Conservation (phyloP, 1,140 invertebrate genomes). For the Galleria mellonella region DNA sequence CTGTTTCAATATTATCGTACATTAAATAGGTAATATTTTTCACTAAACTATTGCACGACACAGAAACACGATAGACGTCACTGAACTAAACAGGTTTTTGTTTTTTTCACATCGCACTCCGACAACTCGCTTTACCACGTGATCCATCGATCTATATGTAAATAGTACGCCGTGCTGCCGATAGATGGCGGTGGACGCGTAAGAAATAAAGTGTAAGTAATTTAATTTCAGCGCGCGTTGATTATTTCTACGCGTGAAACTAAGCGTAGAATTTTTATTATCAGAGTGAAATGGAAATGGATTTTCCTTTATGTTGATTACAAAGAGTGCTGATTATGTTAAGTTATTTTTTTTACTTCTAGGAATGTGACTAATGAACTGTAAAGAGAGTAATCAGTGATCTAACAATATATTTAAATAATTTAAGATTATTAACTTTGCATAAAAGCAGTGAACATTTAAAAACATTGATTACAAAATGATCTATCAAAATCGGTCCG, state of each 20-base stretch:
- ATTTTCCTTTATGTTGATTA: constrained; percentile 19
- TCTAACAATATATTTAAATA: too few relatives aligned
- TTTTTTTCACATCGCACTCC: constrained; percentile 28
- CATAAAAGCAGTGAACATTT: too few relatives aligned
- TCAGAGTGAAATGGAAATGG: constrained; percentile 10
- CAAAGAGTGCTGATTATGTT: background rate
- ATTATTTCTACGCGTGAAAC: constrained; percentile 22
- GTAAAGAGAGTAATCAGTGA: too few relatives aligned
- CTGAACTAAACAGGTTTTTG: constrained; percentile 55
- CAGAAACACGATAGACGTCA: constrained; percentile 62
- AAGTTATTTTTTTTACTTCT: background rate
- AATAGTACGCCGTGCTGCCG: constrained; percentile 13
- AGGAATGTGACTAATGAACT: too few relatives aligned
- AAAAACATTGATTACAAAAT: too few relatives aligned
- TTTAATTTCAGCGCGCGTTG: constrained; percentile 15
- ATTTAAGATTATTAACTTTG: too few relatives aligned
- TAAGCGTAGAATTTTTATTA: constrained; percentile 28
- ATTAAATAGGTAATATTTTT: background rate
- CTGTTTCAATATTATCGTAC: background rate
- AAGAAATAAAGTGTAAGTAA: constrained; percentile 11
- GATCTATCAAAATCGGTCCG: too few relatives aligned
- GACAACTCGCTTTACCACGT: constrained; percentile 34
- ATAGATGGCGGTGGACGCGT: constrained; percentile 42
- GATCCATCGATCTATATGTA: constrained; percentile 28
- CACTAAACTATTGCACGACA: constrained; percentile 29